These are phyloP conservation scores for Trisateles emortualis DNA, from an alignment of 2,888 invertebrate genomes.

Conservation along the genomic window DNA sequence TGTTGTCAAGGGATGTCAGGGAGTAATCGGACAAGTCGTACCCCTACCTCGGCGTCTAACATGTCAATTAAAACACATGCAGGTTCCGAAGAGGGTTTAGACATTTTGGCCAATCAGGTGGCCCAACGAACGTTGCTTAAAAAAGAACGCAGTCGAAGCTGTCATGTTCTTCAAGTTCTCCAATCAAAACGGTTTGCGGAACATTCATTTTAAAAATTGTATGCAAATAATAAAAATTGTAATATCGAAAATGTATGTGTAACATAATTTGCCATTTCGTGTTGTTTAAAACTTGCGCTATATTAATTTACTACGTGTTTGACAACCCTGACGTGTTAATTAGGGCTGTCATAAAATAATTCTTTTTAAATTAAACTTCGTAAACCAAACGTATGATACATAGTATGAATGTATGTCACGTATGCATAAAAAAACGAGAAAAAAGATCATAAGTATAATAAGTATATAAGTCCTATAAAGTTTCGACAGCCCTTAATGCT, in stretches of 20 bases:
- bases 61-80: constrained; percentile 13
- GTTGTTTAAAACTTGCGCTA: too few species aligned
- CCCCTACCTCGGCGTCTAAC: not conserved
- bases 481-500: not conserved
- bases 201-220: not conserved
- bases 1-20: not conserved
- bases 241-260: too few species aligned
- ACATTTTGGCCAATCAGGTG: constrained; percentile 7
- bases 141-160: not conserved
- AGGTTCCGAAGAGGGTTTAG: constrained; percentile 1
- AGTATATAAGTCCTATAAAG: too few species aligned
- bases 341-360: not conserved
- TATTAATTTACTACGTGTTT: too few species aligned
- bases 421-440: too few species aligned
- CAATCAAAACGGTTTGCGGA: not conserved
- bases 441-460: too few species aligned
- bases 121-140: constrained; percentile 2
- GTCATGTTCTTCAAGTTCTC: not conserved
- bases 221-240: too few species aligned
- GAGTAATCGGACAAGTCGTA: constrained; percentile 1
- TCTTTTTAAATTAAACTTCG: too few species aligned
- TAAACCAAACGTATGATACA: too few species aligned
- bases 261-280: too few species aligned
- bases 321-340: not conserved
- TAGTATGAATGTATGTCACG: too few species aligned